These are phyloP conservation scores for Nipponacmea schrenckii DNA, from an alignment of 2,888 invertebrate genomes.

Conservation along the genomic window DNA sequence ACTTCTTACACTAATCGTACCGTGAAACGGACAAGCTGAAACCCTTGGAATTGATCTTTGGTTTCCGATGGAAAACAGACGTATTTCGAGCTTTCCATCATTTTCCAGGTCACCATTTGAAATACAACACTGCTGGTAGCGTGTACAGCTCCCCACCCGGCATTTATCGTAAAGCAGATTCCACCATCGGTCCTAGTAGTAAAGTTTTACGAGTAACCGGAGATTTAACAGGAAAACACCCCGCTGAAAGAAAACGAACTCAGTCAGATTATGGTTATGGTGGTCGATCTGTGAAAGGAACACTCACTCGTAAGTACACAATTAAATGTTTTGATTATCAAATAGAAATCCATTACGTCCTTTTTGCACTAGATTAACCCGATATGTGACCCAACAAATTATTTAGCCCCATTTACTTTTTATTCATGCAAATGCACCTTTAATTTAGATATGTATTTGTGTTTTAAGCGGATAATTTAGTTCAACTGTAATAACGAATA, in stretches of 20 bases:
- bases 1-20: too few species aligned
- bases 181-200: conserved; percentile 41
- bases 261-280: conserved; percentile 51
- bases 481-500: not conserved
- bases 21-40: too few species aligned
- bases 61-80: too few species aligned
- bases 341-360: not conserved
- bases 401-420: not conserved
- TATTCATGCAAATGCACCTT: too few species aligned
- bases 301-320: conserved; percentile 51
- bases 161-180: conserved; percentile 38
- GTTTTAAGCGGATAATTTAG: not conserved
- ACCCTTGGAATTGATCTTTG: too few species aligned
- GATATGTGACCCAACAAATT: not conserved
- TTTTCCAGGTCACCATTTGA: conserved; percentile 48
- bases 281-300: conserved; percentile 44
- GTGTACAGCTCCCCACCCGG: conserved; percentile 53
- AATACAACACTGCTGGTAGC: conserved; percentile 47
- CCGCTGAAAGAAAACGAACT: conserved; percentile 41
- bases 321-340: not conserved
- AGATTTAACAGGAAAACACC: conserved; percentile 55
- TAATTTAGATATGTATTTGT: too few species aligned
- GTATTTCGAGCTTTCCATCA: too few species aligned
- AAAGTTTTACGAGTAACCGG: conserved; percentile 53
- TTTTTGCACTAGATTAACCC: not conserved